Conservation (phyloP, 2,797 vertebrate genomes). For the Lithobates sylvaticus region DNA sequence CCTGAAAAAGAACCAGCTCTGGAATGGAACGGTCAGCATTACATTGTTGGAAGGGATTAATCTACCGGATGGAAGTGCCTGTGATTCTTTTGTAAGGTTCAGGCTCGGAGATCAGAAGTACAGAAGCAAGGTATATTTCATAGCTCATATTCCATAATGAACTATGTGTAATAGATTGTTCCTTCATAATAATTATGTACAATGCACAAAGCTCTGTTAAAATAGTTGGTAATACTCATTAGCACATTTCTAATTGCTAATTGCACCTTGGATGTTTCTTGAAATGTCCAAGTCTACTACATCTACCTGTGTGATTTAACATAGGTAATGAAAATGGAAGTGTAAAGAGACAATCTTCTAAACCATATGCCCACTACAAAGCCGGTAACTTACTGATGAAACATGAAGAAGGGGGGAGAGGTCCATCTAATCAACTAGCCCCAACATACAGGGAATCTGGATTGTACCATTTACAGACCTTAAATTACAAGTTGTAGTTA, state of each 20-base stretch:
- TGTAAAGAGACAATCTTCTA: too few species aligned
- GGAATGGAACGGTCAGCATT: slow-evolving; percentile 86
- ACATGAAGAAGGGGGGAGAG: too few species aligned
- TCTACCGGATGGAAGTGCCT: slow-evolving; percentile 79
- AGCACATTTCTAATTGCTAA: background rate
- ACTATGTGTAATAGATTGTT: background rate
- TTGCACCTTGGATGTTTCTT: background rate
- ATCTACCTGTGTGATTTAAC: too few species aligned
- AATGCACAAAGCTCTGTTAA: background rate
- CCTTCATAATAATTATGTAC: too few species aligned
- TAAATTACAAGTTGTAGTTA: too few species aligned
- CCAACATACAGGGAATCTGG: too few species aligned
- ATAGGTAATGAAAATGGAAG: too few species aligned
- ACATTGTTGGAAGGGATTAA: slow-evolving; percentile 90
- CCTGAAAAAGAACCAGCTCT: slow-evolving; percentile 85
- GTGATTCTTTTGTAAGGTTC: slow-evolving; percentile 89
- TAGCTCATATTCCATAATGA: background rate
- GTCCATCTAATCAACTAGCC: too few species aligned
- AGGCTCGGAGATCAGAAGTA: slow-evolving; percentile 92
- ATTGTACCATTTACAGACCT: too few species aligned
- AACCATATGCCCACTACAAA: too few species aligned
- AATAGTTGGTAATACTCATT: background rate
- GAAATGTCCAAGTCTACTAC: too few species aligned
- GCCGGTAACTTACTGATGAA: too few species aligned
- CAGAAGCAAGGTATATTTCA: slow-evolving; percentile 88